Conservation (phyloP, 2,797 vertebrate genomes). For the Tamandua tetradactyla region DNA sequence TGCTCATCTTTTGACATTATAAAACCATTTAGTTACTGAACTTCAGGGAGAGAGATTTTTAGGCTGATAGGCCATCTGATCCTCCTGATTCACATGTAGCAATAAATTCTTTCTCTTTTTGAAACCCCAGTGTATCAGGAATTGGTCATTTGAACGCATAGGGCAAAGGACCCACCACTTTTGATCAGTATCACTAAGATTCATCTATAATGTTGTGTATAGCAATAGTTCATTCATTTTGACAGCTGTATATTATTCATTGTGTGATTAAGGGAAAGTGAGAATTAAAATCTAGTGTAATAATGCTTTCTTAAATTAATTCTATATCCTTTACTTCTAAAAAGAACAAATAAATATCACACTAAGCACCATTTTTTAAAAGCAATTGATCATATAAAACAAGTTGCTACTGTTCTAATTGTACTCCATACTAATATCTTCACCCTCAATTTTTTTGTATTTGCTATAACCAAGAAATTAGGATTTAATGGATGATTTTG, state of each 20-base stretch:
- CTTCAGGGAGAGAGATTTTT: too few relatives aligned
- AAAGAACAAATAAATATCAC: neutral
- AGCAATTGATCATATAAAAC: neutral
- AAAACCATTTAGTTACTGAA: too few relatives aligned
- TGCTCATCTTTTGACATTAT: too few relatives aligned
- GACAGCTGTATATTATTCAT: neutral
- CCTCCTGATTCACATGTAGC: too few relatives aligned
- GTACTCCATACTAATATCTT: conserved; percentile 21
- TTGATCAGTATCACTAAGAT: neutral
- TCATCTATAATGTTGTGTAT: neutral
- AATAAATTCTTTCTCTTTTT: too few relatives aligned
- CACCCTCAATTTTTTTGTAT: neutral
- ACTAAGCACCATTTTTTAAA: conserved; percentile 18
- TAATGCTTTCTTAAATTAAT: neutral
- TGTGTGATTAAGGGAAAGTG: conserved; percentile 12
- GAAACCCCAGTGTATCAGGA: too few relatives aligned
- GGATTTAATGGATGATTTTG: too few relatives aligned
- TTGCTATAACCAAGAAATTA: too few relatives aligned
- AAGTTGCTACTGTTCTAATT: conserved; percentile 11
- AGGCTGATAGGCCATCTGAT: too few relatives aligned
- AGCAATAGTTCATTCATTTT: conserved; percentile 42
- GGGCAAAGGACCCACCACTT: too few relatives aligned
- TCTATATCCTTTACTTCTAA: neutral
- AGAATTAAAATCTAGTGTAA: conserved; percentile 27
- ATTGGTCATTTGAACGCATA: too few relatives aligned